Percentiles rank a stretch among this genome's conserved stretches.
These are phyloP conservation scores for Tenthredo livida DNA, from an alignment of 2,888 invertebrate species.

Conservation along the genomic window DNA sequence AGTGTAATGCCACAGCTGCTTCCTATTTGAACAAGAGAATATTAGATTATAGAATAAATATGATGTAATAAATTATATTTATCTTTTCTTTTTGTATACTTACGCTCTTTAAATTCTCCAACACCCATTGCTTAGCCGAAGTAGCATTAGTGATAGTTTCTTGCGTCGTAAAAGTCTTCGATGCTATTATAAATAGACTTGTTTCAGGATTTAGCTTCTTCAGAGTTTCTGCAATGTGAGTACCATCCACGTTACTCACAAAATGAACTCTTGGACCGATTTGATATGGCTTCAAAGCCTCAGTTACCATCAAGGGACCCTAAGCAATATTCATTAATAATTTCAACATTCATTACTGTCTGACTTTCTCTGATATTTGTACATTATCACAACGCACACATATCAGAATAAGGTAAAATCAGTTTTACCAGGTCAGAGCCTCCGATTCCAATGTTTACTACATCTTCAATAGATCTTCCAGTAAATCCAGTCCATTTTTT, in stretches of 20 bases:
- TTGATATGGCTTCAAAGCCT: conserved; percentile 95
- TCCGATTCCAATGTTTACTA: conserved; percentile 99
- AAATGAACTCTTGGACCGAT: conserved; percentile 95
- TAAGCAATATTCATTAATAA: conserved; percentile 67
- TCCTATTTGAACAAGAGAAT: conserved; percentile 79
- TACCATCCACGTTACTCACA: conserved; percentile 99
- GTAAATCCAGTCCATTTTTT: conserved; percentile 81
- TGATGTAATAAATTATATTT: conserved; percentile 46
- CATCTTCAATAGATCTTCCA: conserved; percentile 96
- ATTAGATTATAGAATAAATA: not conserved
- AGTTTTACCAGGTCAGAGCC: conserved; percentile 93
- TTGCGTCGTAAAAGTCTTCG: conserved; percentile 99
- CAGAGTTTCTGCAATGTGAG: conserved; percentile 96
- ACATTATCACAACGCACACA: not conserved
- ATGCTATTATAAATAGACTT: conserved; percentile 98
- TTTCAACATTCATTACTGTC: not conserved
- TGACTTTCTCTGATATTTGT: conserved; percentile 3
- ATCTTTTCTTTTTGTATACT: conserved; percentile 72
- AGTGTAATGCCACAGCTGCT: conserved; percentile 95
- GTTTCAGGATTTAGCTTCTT: conserved; percentile 95
- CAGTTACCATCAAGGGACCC: conserved; percentile 99
- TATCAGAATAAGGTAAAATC: not conserved
- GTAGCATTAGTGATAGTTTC: conserved; percentile 99
- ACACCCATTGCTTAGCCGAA: conserved; percentile 98
- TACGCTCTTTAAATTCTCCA: conserved; percentile 92